Evolutionary conservation across 2,797 vertebrate genomes (phyloP), one percentile per base, ranked within the genome.

Genomic region (Lagodon rhomboides): DNA sequence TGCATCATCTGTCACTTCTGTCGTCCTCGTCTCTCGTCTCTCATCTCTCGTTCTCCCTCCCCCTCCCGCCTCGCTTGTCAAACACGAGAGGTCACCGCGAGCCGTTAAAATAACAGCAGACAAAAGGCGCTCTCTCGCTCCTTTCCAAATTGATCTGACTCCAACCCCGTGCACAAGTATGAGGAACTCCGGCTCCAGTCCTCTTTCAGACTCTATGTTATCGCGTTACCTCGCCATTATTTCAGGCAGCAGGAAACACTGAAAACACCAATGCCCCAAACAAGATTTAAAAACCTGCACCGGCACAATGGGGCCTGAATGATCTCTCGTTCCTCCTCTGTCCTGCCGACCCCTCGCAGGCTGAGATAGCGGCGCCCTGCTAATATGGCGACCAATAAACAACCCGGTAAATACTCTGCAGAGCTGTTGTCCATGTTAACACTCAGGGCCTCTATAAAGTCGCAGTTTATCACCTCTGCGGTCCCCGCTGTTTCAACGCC

Each of bases 51-150:
- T 30, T 55, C 75, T 65, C 30, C 51, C 71, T 73, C 77, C 75
- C 56, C 74, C 74, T 75, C 74, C 73, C 17, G 72, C 76, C 68
- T 54, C n/a, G 9, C 79, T 73, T 77, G 82, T 85, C 79, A 85
- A 85, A 91, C 87, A 92, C 83, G 71, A 34, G 60, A 73, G 75
- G 82, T 90, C 92, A 85, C 88, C 89, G 82, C 92, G 72, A 80
- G 55, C 60, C 0, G 25, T 61, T 34, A 15, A 62, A 88, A 89
- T 55, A 74, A 76, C 72, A 62, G 55, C 30, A 58, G 53, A 91
- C 86, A 88, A 84, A 88, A 88, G 68, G 78, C 11, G 0, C 66
- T 72, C 54, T 38, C 50, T 70, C 44, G 66, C 5, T 58, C 61
- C 58, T 56, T 53, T n/a, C n/a, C n/a, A n/a, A n/a, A n/a, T n/a